Evolutionary conservation across 2,888 invertebrate genomes (phyloP), one percentile per base, ranked within the genome.

Genomic region (Carpatolechia fugitivella): DNA sequence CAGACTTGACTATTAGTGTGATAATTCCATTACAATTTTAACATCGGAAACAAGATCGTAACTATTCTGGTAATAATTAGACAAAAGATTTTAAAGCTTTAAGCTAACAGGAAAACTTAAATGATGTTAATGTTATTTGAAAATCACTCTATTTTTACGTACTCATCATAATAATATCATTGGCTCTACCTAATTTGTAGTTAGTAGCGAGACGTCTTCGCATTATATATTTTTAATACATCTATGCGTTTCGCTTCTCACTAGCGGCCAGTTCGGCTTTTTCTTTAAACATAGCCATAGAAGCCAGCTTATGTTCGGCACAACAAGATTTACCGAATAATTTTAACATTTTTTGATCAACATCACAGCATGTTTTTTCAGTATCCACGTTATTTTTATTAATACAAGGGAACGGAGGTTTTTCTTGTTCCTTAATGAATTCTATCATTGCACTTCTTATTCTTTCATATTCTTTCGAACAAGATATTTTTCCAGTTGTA

Each of bases 391-490:
- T 77, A 60, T 82, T 88, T 60, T 68, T 78, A 60, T 88, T 87
- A 1, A 88, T 56, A 56, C 90, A 90, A 60, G 86, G 78, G 55
- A 66, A 80, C 60, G 89, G 88, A 51, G 29, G 5, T 29, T 80
- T 61, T 1, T 78, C 80, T 64, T 86, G 86, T 54, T 80, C 40
- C 18, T 16, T 81, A 78, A 82, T 81, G 50, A 87, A 89, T 29
- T 86, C 83, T 56, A 78, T 78, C 10, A 89, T 68, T 0, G 86
- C 87, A 58, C 81, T 85, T 72, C 84, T 89, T 53, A 90, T 85
- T 68, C 88, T 77, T 55, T 89, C 82, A 52, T 76, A 90, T 63
- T 89, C 88, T 60, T 83, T 89, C 0, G 89, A 86, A 63, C 89
- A 89, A 60, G 87, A 88, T 5, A 89, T 78, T 76, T 89, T 89